Percentiles rank a stretch among this genome's conserved stretches.
These are phyloP conservation scores for Scaptomyza caliginosa DNA, from an alignment of 2,888 invertebrate species.

Conservation along the genomic window DNA sequence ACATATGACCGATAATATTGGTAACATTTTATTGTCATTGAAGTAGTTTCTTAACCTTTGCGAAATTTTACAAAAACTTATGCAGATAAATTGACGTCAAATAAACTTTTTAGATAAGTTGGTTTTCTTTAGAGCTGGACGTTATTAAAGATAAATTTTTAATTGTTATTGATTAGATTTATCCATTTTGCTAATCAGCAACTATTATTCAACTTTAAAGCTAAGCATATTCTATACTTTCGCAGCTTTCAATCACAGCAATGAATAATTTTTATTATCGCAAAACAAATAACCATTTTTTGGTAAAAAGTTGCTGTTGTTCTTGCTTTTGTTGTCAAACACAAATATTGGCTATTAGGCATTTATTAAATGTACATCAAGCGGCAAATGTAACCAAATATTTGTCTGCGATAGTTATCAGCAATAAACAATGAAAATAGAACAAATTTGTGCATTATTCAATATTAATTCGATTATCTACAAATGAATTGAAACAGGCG, in stretches of 20 bases:
- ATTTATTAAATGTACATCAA: slow-evolving; percentile 12
- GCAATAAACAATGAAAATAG: not conserved
- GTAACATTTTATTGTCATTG: not conserved
- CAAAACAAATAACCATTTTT: not conserved
- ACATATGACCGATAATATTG: not conserved
- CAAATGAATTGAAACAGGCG: slow-evolving; percentile 2
- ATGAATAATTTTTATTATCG: not conserved
- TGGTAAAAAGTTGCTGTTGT: too few relatives aligned
- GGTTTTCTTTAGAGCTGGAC: not conserved
- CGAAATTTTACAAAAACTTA: not conserved
- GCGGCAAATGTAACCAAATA: slow-evolving; percentile 16
- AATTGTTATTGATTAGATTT: not conserved
- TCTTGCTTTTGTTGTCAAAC: not conserved
- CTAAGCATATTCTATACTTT: not conserved
- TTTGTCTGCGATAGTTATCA: slow-evolving; percentile 3
- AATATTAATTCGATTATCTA: slow-evolving; percentile 31
- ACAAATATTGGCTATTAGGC: slow-evolving; percentile 3
- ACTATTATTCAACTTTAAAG: not conserved
- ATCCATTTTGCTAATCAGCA: not conserved
- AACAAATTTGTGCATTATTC: slow-evolving; percentile 4
- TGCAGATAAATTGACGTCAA: not conserved
- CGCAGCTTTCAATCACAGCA: not conserved
- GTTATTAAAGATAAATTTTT: not conserved
- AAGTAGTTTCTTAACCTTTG: not conserved
- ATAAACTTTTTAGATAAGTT: not conserved